These are phyloP conservation scores for Oxygymnocypris stewartii DNA, from an alignment of 2,113 vertebrate genomes.

Conservation along the genomic window DNA sequence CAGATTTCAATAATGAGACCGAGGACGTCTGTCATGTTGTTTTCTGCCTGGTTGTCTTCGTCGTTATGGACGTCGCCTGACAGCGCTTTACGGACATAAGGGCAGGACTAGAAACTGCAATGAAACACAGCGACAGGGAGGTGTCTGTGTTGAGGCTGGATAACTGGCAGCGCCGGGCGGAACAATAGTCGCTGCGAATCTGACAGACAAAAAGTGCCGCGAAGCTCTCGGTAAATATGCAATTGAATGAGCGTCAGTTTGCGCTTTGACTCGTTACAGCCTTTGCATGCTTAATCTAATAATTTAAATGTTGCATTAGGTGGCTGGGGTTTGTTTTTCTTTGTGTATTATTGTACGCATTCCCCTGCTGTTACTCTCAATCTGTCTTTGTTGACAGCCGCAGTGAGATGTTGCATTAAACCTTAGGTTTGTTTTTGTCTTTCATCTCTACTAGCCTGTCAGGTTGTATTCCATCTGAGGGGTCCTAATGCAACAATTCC, in stretches of 20 bases:
- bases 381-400: constrained; percentile 22
- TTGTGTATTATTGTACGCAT: background rate
- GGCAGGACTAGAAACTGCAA: constrained; percentile 21
- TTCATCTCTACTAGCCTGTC: background rate
- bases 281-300: background rate
- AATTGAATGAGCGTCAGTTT: background rate
- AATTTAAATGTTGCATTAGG: background rate
- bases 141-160: background rate
- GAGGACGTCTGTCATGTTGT: constrained; percentile 36
- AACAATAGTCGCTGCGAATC: constrained; percentile 22
- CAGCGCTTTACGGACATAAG: background rate
- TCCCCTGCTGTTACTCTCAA: constrained; percentile 1
- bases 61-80: constrained; percentile 11
- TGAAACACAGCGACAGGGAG: background rate
- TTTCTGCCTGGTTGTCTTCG: constrained; percentile 10
- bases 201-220: background rate
- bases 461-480: background rate
- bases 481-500: constrained; percentile 15
- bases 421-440: background rate
- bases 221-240: constrained; percentile 29
- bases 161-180: background rate
- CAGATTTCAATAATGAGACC: background rate
- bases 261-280: background rate
- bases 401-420: background rate
- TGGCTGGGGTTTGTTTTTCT: background rate